Evolutionary conservation across 1,140 invertebrate genomes (phyloP).

Genomic region (Lasaia peninsularis): DNA sequence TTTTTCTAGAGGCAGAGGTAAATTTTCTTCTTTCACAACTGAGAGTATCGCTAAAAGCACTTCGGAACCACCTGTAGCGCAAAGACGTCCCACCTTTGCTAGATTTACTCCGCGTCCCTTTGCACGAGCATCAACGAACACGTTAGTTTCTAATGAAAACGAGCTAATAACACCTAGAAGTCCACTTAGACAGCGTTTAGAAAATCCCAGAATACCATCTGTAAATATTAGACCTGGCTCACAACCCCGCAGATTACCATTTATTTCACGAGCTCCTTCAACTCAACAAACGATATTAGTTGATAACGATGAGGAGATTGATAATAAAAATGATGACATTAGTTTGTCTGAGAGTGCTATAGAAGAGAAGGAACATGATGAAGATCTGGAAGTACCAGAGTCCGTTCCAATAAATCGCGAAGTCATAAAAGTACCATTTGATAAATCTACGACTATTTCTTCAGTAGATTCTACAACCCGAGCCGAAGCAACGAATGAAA

Average conservation of each 20-base stretch:
- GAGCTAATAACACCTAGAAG: slow-evolving; percentile 35
- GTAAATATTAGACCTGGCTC: slow-evolving; percentile 24
- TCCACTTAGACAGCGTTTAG: slow-evolving; percentile 44
- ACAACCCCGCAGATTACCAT: slow-evolving; percentile 55
- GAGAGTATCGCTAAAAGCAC: slow-evolving; percentile 35
- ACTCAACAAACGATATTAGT: slow-evolving; percentile 31
- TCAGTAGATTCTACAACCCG: slow-evolving; percentile 39
- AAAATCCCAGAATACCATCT: slow-evolving; percentile 33
- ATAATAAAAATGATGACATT: slow-evolving; percentile 77
- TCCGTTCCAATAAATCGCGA: neutral
- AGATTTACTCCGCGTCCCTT: slow-evolving; percentile 71
- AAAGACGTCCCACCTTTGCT: slow-evolving; percentile 52
- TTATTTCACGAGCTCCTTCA: slow-evolving; percentile 39
- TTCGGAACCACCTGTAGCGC: slow-evolving; percentile 31
- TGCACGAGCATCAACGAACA: slow-evolving; percentile 32
- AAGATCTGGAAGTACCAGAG: slow-evolving; percentile 18
- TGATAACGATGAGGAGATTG: slow-evolving; percentile 55
- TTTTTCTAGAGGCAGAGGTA: slow-evolving; percentile 48
- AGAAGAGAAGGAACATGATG: slow-evolving; percentile 74
- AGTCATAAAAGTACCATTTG: slow-evolving; percentile 34
- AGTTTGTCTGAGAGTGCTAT: slow-evolving; percentile 78
- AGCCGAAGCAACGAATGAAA: slow-evolving; percentile 35
- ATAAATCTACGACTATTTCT: slow-evolving; percentile 34
- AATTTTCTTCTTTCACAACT: slow-evolving; percentile 44
- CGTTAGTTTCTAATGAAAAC: slow-evolving; percentile 24